phyloP scores from a whole-genome alignment of 1,140 invertebrate genomes.

The Drosophila subpulchrella region DNA sequence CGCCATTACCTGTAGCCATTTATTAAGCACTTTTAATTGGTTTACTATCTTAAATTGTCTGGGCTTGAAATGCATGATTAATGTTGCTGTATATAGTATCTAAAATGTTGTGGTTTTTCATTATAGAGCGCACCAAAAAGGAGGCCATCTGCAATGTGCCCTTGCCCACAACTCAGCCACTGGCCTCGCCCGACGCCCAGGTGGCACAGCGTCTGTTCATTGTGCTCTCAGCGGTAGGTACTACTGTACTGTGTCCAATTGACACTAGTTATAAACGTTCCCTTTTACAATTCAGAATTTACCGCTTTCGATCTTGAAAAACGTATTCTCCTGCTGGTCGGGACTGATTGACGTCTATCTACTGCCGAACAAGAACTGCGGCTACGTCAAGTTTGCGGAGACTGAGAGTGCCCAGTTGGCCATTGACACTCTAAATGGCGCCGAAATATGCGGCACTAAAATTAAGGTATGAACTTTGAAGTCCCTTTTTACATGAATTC shows the following conservation, averaged over 20 bases:
- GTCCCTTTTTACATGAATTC: too few relatives aligned
- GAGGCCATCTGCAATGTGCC: conserved; percentile 87
- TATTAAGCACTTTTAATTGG: neutral
- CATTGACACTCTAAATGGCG: conserved; percentile 88
- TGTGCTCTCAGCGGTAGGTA: conserved; percentile 76
- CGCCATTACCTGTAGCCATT: conserved; percentile 3
- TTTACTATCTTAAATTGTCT: neutral
- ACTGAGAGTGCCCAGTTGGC: conserved; percentile 89
- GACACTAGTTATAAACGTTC: conserved; percentile 84
- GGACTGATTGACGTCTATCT: conserved; percentile 96
- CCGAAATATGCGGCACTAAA: conserved; percentile 92
- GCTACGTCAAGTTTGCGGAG: conserved; percentile 95
- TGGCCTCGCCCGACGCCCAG: conserved; percentile 89
- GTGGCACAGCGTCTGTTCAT: conserved; percentile 83
- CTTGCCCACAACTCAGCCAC: conserved; percentile 90
- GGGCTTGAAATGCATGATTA: conserved; percentile 1
- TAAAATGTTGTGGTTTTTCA: neutral
- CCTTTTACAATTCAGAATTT: conserved; percentile 91
- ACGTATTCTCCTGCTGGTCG: conserved; percentile 96
- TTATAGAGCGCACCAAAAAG: conserved; percentile 76
- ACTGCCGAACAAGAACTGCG: conserved; percentile 94
- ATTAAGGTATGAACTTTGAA: conserved; percentile 66
- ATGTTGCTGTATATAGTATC: neutral
- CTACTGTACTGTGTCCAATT: neutral
- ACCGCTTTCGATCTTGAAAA: conserved; percentile 91